Percentiles rank a stretch among this genome's conserved stretches.
Evolutionary conservation across 2,113 vertebrate genomes (phyloP).

Genomic region (Ancistrus triradiatus): DNA sequence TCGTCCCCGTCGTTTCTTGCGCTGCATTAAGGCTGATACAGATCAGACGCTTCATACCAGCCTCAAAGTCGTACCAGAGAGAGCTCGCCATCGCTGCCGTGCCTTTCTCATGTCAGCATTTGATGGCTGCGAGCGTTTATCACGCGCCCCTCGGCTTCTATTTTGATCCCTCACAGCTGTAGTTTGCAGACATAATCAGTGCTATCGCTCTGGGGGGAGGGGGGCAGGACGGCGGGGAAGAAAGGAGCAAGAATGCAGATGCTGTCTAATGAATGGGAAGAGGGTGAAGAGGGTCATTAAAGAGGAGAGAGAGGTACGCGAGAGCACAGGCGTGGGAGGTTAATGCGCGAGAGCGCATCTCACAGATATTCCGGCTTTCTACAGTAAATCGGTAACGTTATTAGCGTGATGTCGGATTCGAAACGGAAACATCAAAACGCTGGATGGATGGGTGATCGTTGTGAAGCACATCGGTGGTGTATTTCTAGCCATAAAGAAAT

Average conservation of each 20-base stretch:
- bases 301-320: background rate
- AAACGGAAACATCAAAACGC: too few relatives aligned
- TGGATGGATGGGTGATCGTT: too few relatives aligned
- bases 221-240: background rate
- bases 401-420: too few relatives aligned
- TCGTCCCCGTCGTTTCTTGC: background rate
- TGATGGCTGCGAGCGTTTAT: constrained; percentile 14
- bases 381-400: too few relatives aligned
- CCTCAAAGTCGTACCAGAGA: background rate
- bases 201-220: constrained; percentile 7
- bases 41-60: constrained; percentile 8
- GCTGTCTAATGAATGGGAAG: constrained; percentile 18
- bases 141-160: constrained; percentile 20
- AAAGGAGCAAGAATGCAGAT: constrained; percentile 1
- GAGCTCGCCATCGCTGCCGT: background rate
- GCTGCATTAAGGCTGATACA: constrained; percentile 1
- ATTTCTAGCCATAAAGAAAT: too few relatives aligned
- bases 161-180: constrained; percentile 28
- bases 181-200: constrained; percentile 35
- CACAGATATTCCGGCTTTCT: too few relatives aligned
- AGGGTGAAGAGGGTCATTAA: constrained; percentile 21
- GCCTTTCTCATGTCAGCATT: background rate
- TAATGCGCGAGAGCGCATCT: background rate
- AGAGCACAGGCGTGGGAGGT: background rate
- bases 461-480: too few relatives aligned